Evolutionary conservation across 2,888 invertebrate genomes (phyloP).

Genomic region (Drosophila paranaensis): DNA sequence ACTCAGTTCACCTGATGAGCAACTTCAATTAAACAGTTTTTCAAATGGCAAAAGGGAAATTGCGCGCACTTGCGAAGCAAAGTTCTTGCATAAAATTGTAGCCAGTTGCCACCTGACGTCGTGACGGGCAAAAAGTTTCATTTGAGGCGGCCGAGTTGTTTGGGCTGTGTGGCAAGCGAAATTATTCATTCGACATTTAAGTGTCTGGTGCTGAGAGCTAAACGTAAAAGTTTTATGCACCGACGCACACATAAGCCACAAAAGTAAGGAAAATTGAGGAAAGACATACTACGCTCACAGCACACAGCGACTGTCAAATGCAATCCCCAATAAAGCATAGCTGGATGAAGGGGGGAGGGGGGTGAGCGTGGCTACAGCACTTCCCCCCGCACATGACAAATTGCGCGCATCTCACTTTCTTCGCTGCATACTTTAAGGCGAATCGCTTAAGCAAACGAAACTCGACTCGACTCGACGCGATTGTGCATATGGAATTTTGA

Average conservation of each 20-base stretch:
- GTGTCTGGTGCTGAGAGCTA: slow-evolving; percentile 63
- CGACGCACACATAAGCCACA: slow-evolving; percentile 55
- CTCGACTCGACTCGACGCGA: slow-evolving; percentile 16
- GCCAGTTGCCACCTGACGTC: slow-evolving; percentile 39
- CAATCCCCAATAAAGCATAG: slow-evolving; percentile 33
- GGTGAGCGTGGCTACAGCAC: background rate
- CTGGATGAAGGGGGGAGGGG: too few relatives aligned
- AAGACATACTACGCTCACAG: slow-evolving; percentile 29
- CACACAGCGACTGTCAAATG: slow-evolving; percentile 43
- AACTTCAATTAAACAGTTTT: slow-evolving; percentile 51
- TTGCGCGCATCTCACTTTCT: slow-evolving; percentile 51
- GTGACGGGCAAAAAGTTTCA: slow-evolving; percentile 59
- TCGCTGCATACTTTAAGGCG: slow-evolving; percentile 61
- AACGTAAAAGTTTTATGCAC: slow-evolving; percentile 72
- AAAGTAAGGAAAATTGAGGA: slow-evolving; percentile 44
- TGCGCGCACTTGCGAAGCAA: slow-evolving; percentile 48
- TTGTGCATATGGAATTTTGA: slow-evolving; percentile 70
- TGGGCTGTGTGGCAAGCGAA: slow-evolving; percentile 63
- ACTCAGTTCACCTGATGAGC: slow-evolving; percentile 1
- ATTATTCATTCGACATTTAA: slow-evolving; percentile 78
- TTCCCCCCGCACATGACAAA: slow-evolving; percentile 53
- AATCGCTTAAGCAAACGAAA: slow-evolving; percentile 35
- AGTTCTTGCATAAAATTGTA: slow-evolving; percentile 52
- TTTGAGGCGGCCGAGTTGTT: slow-evolving; percentile 22
- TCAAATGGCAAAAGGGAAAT: slow-evolving; percentile 41